A percentile compares a stretch with the other conserved stretches of the same genome.
Evolutionary conservation across 2,888 invertebrate genomes (phyloP).

Genomic region (Cenopis cana): DNA sequence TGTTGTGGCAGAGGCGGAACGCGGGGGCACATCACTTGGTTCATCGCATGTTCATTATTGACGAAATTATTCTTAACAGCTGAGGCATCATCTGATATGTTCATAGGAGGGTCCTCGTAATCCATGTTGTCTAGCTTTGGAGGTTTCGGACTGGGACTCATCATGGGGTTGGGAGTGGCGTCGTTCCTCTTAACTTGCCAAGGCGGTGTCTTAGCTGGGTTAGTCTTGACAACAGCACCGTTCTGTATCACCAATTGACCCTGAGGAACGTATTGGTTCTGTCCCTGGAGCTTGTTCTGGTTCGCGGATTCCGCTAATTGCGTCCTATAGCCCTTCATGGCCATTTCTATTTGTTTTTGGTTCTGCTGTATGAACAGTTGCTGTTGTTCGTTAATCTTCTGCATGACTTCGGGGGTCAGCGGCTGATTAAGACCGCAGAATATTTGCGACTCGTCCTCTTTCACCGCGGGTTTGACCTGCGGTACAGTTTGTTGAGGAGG

Average conservation of each 20-base stretch:
- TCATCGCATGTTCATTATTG: constrained; percentile 67
- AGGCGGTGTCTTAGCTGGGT: constrained; percentile 84
- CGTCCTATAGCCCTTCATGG: constrained; percentile 79
- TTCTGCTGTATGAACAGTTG: constrained; percentile 85
- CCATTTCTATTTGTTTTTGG: constrained; percentile 82
- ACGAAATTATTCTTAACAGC: constrained; percentile 66
- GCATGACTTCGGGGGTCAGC: constrained; percentile 82
- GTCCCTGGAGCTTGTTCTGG: constrained; percentile 65
- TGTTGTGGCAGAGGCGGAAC: constrained; percentile 91
- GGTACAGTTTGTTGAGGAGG: constrained; percentile 54
- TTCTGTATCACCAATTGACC: constrained; percentile 79
- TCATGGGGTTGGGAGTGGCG: constrained; percentile 59
- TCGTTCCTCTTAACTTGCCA: constrained; percentile 84
- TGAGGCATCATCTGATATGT: constrained; percentile 71
- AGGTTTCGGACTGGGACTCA: constrained; percentile 69
- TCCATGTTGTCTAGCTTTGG: constrained; percentile 71
- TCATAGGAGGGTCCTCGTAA: constrained; percentile 70
- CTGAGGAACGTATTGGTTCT: constrained; percentile 70
- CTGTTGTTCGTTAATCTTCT: constrained; percentile 84
- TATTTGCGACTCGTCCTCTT: constrained; percentile 77
- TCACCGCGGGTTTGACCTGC: constrained; percentile 59
- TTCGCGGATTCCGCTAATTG: constrained; percentile 69
- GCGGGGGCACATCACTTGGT: constrained; percentile 87
- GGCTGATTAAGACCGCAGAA: constrained; percentile 79
- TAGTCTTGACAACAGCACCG: constrained; percentile 80